phyloP scores from a whole-genome alignment of 2,113 vertebrate species.

The Procavia capensis region DNA sequence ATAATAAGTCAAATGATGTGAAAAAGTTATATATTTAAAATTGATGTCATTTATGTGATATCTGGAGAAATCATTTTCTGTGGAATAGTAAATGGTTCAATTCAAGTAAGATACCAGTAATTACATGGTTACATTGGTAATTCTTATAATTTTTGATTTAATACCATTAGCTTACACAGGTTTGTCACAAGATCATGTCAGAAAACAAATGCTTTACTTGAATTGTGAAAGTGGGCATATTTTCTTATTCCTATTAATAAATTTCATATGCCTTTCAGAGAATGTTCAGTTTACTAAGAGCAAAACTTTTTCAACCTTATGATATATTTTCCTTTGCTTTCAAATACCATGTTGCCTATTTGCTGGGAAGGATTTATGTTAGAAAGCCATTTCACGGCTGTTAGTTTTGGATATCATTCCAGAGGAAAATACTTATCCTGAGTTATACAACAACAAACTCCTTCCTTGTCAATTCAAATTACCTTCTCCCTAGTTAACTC shows the following conservation, averaged over 20 bases:
- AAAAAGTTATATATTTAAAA: slow-evolving; percentile 47
- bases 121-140: background rate
- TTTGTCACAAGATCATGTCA: background rate
- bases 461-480: background rate
- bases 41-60: background rate
- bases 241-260: slow-evolving; percentile 2
- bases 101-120: background rate
- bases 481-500: background rate
- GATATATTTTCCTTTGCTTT: background rate
- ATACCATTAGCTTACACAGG: background rate
- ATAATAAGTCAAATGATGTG: slow-evolving; percentile 34
- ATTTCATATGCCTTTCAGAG: background rate
- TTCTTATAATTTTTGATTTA: background rate
- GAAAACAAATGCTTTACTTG: slow-evolving; percentile 42
- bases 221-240: background rate
- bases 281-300: slow-evolving; percentile 19
- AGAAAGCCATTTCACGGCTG: background rate
- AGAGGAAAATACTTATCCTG: background rate
- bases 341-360: background rate
- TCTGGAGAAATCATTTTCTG: slow-evolving; percentile 20
- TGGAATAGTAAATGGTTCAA: background rate
- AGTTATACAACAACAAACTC: background rate
- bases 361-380: background rate
- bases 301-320: background rate
- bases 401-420: background rate